Conservation (phyloP, 2,888 invertebrate species). For the Drosophila affinis region DNA sequence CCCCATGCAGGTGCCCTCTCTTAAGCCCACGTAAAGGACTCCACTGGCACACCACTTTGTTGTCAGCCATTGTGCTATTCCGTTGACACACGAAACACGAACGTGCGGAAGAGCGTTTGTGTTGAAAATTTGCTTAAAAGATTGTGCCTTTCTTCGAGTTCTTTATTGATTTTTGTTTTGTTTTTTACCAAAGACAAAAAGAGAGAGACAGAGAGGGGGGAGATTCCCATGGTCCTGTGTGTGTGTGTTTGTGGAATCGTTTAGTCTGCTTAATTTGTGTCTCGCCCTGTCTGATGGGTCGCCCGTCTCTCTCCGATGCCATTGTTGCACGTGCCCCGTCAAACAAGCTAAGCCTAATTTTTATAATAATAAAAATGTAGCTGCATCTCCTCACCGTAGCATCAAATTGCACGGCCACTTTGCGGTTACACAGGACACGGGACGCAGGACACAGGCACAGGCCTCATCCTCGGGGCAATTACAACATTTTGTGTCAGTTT, state of each 20-base stretch:
- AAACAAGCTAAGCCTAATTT: constrained; percentile 73
- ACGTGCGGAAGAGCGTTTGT: constrained; percentile 79
- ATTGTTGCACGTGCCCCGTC: constrained; percentile 67
- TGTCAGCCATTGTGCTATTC: constrained; percentile 62
- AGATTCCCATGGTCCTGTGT: constrained; percentile 20
- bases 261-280: constrained; percentile 52
- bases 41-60: constrained; percentile 26
- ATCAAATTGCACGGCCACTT: constrained; percentile 56
- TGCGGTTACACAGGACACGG: constrained; percentile 52
- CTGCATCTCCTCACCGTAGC: constrained; percentile 24
- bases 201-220: too few relatives aligned
- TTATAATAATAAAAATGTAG: constrained; percentile 74
- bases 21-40: background rate
- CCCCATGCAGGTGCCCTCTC: background rate
- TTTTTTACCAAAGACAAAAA: background rate
- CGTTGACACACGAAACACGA: constrained; percentile 78
- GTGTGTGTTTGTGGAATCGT: constrained; percentile 22
- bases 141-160: constrained; percentile 4
- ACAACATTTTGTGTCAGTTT: constrained; percentile 80
- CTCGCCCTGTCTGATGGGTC: constrained; percentile 10
- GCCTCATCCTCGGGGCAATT: constrained; percentile 60
- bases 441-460: background rate
- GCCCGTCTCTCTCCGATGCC: background rate
- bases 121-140: constrained; percentile 50
- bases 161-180: constrained; percentile 43